Evolutionary conservation across 2,113 vertebrate genomes (phyloP), one percentile per base, ranked within the genome.

Genomic region (Stercorarius parasiticus): DNA sequence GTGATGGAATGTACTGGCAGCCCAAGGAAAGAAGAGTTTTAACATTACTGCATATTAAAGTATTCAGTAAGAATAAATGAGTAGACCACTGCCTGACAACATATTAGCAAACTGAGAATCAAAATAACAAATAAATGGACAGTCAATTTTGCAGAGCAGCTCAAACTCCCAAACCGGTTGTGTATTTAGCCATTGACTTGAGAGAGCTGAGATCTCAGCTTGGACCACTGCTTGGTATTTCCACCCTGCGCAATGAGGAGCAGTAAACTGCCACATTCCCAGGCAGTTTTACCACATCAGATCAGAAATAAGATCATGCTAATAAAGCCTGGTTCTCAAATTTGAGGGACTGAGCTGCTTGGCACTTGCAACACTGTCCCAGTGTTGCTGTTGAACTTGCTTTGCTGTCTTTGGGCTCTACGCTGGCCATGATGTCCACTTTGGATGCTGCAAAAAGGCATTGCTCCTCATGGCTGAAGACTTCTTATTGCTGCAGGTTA

Each of bases 371-470:
- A 14, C 5, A 3, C 38, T 40, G 2, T 29, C 11, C 8, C n/a
- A 14, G 10, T 9, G 14, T 43, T 62, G 26, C 21, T 47, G 30
- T 30, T 73, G 49, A 59, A 23, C 21, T 62, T 52, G 13, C 8
- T 38, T 50, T 50, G 11, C 36, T 82, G 17, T 16, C 18, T 52
- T 56, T 78, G 38, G 42, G 42, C n/a, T 69, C 42, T 29, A 17
- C 30, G 9, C 3, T 13, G 36, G 36, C 25, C 1, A 1, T 64
- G 34, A 15, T 78, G 53, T 20, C 16, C 7, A 0, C 5, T 20
- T 40, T 17, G 16, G 38, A 12, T 45, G 29, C 55, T 69, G 55
- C 49, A 59, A 62, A 26, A 25, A 14, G 17, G 8, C 2, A 0
- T 49, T 83, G 59, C n/a, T 82, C 19, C 42, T 36, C 1, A 0